Base-by-base conservation (phyloP, 2,797 vertebrate genomes). In the Pteropus rufus region DNA sequence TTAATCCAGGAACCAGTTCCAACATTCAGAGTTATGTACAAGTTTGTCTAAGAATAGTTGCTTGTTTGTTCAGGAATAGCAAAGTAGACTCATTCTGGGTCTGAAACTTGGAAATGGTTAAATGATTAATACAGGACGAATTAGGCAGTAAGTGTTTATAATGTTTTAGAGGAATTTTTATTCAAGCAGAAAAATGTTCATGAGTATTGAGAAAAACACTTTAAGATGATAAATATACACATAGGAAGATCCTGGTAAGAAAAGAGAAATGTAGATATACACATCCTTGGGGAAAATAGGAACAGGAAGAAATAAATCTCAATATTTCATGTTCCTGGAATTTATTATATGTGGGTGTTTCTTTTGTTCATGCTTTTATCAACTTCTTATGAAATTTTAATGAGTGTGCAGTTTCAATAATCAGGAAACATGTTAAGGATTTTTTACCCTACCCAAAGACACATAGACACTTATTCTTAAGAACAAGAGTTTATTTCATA, bases 401-500 rank as follows among this genome's bases (percentile, higher is more conserved):
- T 1, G 39, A 87, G 2, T 4, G 7, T 0, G 36, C 21, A 16
- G 23, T n/a, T 75, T 67, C 62, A 31, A 62, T 18, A 36, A 46
- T 58, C 14, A 29, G 21, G 65, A 7, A 60, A 34, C 29, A 23
- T 16, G 31, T 41, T n/a, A 67, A 56, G 54, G 34, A 87, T 69
- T 67, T 95, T 76, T 46, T 34, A 70, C 12, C 18, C 7, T 70
- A 49, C 9, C 46, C 65, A 54, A 72, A 95, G 76, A 97, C 84
- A 86, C 49, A 73, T 0, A 2, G 24, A 65, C 36, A 44, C 36
- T 84, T 4, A 80, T 82, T 97, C 64, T 91, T 94, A 91, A 93
- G 62, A 97, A 96, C 1, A 62, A 23, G 76, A 76, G 92, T 98
- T 98, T 98, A 98, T 98, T 98, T 92, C 58, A 93, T 92, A 49